A percentile compares a stretch with the other conserved stretches of the same genome.
Evolutionary conservation across 2,113 vertebrate genomes (phyloP).

Genomic region (Rhea pennata): DNA sequence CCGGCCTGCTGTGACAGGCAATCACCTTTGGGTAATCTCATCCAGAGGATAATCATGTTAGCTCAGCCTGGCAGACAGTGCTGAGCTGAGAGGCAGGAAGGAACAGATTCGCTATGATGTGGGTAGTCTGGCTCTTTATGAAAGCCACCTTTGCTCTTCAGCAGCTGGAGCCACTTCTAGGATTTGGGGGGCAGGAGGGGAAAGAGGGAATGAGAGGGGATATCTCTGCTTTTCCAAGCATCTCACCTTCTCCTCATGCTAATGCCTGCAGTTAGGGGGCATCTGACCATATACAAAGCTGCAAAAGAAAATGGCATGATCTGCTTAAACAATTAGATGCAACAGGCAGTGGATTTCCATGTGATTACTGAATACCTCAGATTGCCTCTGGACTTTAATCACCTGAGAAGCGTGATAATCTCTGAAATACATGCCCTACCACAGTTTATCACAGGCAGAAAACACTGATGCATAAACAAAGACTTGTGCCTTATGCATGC

Average conservation of each 20-base stretch:
- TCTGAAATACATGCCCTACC: rapidly evolving
- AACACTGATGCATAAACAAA: not conserved
- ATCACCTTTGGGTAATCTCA: slow-evolving; percentile 33
- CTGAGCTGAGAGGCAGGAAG: not conserved
- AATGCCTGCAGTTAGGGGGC: not conserved
- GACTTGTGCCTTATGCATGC: rapidly evolving
- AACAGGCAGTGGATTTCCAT: not conserved
- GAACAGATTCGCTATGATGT: not conserved
- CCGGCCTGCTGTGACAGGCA: not conserved
- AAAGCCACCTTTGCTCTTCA: not conserved
- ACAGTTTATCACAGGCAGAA: not conserved
- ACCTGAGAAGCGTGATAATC: not conserved
- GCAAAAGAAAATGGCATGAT: not conserved
- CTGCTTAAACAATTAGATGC: not conserved
- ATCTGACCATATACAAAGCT: not conserved
- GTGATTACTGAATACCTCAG: not conserved
- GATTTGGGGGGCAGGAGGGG: not conserved
- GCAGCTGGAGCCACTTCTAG: not conserved
- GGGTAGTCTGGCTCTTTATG: not conserved
- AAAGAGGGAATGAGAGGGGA: too few species aligned
- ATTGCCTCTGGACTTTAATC: not conserved
- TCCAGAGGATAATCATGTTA: slow-evolving; percentile 21
- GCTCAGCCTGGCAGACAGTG: not conserved
- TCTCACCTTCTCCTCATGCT: not conserved
- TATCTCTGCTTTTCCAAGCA: not conserved